Evolutionary conservation across 1,140 invertebrate species (phyloP).

Genomic region (Nasonia vitripennis): DNA sequence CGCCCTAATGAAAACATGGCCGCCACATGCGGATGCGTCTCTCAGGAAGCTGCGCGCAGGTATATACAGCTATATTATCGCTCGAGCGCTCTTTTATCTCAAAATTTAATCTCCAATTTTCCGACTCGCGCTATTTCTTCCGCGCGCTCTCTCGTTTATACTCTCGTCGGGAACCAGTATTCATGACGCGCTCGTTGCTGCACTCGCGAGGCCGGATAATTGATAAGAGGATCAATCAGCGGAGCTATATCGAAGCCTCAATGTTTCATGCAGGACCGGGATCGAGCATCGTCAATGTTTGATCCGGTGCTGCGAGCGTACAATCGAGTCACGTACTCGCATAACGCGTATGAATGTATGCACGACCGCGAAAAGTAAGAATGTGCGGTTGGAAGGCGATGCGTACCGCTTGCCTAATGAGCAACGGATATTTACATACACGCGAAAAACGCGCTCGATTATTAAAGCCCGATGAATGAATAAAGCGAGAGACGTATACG

Average conservation of each 20-base stretch:
- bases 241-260: background rate
- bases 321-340: background rate
- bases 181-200: too few species aligned
- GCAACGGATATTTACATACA: background rate
- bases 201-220: background rate
- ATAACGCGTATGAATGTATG: background rate
- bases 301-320: background rate
- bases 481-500: slow-evolving; percentile 18
- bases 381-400: too few species aligned
- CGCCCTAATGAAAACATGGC: slow-evolving; percentile 71
- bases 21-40: slow-evolving; percentile 54
- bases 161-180: background rate
- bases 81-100: slow-evolving; percentile 1
- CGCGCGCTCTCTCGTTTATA: background rate
- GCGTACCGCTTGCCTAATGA: background rate
- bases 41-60: background rate
- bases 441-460: slow-evolving; percentile 11
- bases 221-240: background rate
- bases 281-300: background rate
- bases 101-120: slow-evolving; percentile 31
- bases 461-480: slow-evolving; percentile 45
- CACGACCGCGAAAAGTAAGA: too few species aligned
- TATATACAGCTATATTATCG: background rate
- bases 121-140: background rate
- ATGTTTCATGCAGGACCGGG: background rate